These are phyloP conservation scores for Caenorhabditis macrosperma DNA, from an alignment of 2,888 invertebrate species.

Conservation along the genomic window DNA sequence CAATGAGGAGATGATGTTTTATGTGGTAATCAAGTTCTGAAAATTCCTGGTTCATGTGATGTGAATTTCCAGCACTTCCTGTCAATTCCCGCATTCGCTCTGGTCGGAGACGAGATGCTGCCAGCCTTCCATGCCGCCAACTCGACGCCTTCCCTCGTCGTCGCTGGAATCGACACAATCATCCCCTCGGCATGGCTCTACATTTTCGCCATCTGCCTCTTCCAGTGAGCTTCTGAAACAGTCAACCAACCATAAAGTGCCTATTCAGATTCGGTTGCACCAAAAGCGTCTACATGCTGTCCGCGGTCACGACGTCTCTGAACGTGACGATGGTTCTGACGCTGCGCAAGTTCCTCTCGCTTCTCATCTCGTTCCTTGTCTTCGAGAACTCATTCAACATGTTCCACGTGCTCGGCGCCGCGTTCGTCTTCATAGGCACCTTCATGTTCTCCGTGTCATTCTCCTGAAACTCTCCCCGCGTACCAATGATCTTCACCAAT, in stretches of 20 bases:
- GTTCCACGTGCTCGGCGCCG: conserved; percentile 92
- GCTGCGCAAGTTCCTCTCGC: conserved; percentile 92
- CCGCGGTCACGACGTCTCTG: conserved; percentile 89
- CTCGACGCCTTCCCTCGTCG: conserved; percentile 79
- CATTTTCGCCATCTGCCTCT: conserved; percentile 60
- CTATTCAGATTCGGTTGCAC: conserved; percentile 86
- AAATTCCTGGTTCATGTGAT: too few relatives aligned
- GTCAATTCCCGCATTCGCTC: conserved; percentile 90
- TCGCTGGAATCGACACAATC: conserved; percentile 81
- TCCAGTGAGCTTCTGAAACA: conserved; percentile 64
- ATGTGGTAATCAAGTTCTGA: conserved; percentile 73
- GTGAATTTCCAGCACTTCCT: conserved; percentile 88
- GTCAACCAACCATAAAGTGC: background rate
- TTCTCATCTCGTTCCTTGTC: conserved; percentile 93
- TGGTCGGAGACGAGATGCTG: conserved; percentile 87
- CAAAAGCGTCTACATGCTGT: conserved; percentile 90
- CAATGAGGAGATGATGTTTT: conserved; percentile 76
- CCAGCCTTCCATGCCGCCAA: conserved; percentile 87
- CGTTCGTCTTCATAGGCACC: conserved; percentile 92
- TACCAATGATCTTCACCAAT: background rate
- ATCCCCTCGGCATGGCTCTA: conserved; percentile 85
- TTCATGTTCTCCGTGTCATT: conserved; percentile 86
- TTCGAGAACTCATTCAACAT: conserved; percentile 94
- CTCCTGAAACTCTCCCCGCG: background rate
- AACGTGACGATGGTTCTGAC: conserved; percentile 96